phyloP scores from a whole-genome alignment of 2,888 invertebrate genomes.

The Caenorhabditis wallacei region DNA sequence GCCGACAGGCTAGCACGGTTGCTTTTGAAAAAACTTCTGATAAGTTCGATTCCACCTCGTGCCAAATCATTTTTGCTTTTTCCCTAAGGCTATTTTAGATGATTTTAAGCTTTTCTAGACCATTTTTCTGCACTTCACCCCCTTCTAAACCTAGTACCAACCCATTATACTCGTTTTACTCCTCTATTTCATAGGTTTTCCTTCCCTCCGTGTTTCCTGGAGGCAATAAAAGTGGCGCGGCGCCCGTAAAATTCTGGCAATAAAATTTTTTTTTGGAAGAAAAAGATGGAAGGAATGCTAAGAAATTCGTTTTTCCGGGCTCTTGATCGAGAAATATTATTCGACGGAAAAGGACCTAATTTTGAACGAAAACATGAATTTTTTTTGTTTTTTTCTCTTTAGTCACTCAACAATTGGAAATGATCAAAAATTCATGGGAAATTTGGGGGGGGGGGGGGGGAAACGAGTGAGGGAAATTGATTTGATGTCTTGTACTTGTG shows the following conservation, averaged over 20 bases:
- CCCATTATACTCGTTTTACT: not conserved
- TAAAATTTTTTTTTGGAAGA: conserved; percentile 13
- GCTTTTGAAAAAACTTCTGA: not conserved
- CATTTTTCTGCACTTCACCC: not conserved
- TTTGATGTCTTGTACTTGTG: not conserved
- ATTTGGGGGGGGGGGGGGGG: not conserved
- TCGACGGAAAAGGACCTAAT: not conserved
- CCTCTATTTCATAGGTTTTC: too few species aligned
- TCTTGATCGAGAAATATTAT: too few species aligned
- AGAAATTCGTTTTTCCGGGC: too few species aligned
- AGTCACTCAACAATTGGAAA: not conserved
- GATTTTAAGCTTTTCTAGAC: not conserved
- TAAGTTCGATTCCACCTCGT: not conserved
- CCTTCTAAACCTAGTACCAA: too few species aligned
- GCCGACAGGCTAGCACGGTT: not conserved
- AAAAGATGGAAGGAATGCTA: not conserved
- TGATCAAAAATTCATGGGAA: conserved; percentile 39
- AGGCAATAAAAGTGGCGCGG: conserved; percentile 38
- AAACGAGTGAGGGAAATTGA: not conserved
- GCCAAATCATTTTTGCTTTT: not conserved
- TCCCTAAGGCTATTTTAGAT: not conserved
- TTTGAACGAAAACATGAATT: too few species aligned
- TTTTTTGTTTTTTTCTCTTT: not conserved
- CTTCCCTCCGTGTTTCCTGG: conserved; percentile 25
- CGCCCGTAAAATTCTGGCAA: conserved; percentile 46